Percentiles rank a stretch among this genome's conserved stretches.
Conservation (phyloP, 2,113 vertebrate genomes). For the Bothrops jararaca region DNA sequence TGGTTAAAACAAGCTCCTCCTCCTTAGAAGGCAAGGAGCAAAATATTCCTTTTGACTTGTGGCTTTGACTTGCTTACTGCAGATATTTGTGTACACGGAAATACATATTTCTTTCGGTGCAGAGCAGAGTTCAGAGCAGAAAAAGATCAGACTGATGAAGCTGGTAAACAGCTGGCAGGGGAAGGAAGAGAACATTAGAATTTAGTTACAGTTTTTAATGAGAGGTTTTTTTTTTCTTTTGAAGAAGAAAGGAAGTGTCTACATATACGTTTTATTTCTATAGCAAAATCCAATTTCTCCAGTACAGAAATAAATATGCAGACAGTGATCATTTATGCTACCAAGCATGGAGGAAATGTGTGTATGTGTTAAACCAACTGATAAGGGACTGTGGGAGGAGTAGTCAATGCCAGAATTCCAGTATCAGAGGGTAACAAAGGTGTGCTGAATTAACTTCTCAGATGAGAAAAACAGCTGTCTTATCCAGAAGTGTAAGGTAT, state of each 20-base stretch:
- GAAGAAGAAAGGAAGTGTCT: not conserved
- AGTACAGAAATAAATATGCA: not conserved
- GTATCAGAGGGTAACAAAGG: not conserved
- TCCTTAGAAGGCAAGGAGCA: not conserved
- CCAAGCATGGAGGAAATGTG: not conserved
- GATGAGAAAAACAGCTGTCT: not conserved
- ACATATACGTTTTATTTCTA: not conserved
- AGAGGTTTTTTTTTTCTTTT: not conserved
- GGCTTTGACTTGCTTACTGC: not conserved
- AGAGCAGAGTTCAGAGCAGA: not conserved
- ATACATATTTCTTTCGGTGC: not conserved
- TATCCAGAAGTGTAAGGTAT: constrained; percentile 1
- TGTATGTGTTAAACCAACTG: not conserved
- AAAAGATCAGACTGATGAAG: not conserved
- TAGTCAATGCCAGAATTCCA: not conserved
- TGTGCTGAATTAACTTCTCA: not conserved
- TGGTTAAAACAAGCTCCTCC: not conserved
- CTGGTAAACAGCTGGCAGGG: not conserved
- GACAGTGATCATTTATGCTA: accelerated
- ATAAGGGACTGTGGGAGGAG: constrained; percentile 1
- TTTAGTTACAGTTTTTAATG: not conserved
- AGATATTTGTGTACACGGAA: not conserved
- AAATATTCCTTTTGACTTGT: not conserved
- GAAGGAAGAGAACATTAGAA: not conserved
- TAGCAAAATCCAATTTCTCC: not conserved